Conservation (phyloP, 1,140 invertebrate genomes). For the Lethrus apterus region DNA sequence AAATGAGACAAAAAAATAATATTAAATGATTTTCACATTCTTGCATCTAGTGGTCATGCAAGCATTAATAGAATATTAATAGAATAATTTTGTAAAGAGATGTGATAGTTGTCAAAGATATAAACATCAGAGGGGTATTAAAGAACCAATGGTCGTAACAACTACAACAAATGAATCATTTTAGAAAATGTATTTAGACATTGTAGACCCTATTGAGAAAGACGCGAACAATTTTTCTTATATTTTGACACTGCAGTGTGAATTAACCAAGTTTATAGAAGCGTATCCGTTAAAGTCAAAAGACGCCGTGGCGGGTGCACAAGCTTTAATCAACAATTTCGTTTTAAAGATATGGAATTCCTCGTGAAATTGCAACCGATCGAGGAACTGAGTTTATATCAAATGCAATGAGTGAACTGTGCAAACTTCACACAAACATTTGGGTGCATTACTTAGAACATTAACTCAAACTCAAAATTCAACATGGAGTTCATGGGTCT, state of each 20-base stretch:
- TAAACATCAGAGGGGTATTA: conserved; percentile 11
- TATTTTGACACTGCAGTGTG: no score
- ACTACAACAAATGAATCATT: conserved; percentile 9
- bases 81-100: conserved; percentile 17
- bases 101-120: conserved; percentile 18
- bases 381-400: no score
- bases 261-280: no score
- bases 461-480: background rate
- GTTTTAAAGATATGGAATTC: conserved; percentile 36
- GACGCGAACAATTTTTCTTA: no score
- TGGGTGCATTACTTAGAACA: background rate
- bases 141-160: conserved; percentile 16
- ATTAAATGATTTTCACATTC: conserved; percentile 22
- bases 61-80: conserved; percentile 20
- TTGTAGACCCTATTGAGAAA: conserved; percentile 20
- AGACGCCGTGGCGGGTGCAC: conserved; percentile 17
- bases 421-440: conserved; percentile 2
- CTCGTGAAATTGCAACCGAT: no score
- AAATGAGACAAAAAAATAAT: conserved; percentile 21
- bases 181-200: no score
- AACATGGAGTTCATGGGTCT: conserved; percentile 1
- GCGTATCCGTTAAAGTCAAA: no score
- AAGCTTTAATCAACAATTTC: conserved; percentile 34
- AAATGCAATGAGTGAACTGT: conserved; percentile 4
- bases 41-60: conserved; percentile 21